These are phyloP conservation scores for Zosterops pallidus DNA, from an alignment of 2,113 vertebrate genomes.

Conservation along the genomic window DNA sequence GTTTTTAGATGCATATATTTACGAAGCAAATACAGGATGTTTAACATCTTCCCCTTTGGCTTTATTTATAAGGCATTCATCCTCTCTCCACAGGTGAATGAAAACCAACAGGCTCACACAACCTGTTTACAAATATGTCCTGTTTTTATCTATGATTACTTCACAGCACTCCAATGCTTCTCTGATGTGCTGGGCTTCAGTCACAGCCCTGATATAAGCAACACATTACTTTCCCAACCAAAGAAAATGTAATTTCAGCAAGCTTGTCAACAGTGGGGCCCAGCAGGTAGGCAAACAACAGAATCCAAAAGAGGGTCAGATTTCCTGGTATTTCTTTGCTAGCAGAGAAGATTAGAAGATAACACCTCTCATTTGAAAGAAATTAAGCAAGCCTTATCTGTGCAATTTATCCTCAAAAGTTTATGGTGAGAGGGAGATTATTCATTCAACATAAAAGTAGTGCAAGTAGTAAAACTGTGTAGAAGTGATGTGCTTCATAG, in stretches of 20 bases:
- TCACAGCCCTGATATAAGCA: conserved; percentile 52
- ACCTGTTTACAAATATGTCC: conserved; percentile 56
- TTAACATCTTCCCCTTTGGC: conserved; percentile 36
- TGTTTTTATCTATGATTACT: conserved; percentile 55
- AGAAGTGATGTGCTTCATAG: neutral
- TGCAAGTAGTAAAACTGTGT: neutral
- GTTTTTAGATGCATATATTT: conserved; percentile 1
- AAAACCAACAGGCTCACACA: conserved; percentile 38
- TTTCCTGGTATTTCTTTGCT: neutral
- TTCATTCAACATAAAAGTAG: neutral
- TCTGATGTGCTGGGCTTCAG: conserved; percentile 42
- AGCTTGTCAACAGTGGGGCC: conserved; percentile 34
- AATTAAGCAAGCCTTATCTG: neutral
- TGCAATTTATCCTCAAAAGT: neutral
- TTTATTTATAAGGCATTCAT: conserved; percentile 41
- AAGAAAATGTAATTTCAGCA: conserved; percentile 58
- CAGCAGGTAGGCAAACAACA: conserved; percentile 11
- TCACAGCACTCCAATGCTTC: conserved; percentile 19
- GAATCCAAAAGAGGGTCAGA: conserved; percentile 1
- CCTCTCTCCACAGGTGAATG: conserved; percentile 48
- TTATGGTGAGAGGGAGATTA: neutral
- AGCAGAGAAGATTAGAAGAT: conserved; percentile 20
- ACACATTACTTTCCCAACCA: conserved; percentile 5
- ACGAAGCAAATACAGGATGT: neutral
- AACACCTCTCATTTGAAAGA: neutral